phyloP scores from a whole-genome alignment of 2,797 vertebrate genomes.

The Cryptoprocta ferox region DNA sequence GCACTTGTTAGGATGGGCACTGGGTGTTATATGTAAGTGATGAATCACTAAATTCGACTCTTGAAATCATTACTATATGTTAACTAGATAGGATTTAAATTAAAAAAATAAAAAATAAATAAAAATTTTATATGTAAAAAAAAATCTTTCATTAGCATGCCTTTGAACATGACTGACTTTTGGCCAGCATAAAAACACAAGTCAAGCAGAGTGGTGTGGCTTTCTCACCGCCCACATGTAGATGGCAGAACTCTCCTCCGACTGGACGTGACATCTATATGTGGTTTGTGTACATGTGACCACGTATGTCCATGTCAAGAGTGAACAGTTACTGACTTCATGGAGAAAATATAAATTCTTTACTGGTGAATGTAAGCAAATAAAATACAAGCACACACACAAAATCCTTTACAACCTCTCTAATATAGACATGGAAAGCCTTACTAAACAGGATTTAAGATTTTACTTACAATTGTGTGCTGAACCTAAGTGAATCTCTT shows the following conservation, averaged over 20 bases:
- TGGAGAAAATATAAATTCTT: neutral
- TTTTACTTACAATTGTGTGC: neutral
- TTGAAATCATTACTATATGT: no score
- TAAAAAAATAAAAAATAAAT: no score
- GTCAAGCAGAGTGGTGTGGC: neutral
- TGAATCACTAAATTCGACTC: no score
- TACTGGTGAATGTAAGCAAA: neutral
- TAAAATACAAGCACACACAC: neutral
- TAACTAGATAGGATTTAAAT: no score
- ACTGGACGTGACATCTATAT: no score
- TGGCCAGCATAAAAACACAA: neutral
- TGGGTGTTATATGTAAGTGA: no score
- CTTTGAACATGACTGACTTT: neutral
- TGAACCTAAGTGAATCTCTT: neutral
- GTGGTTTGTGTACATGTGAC: no score
- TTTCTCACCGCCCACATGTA: neutral
- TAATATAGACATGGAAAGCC: neutral
- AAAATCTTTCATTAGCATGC: neutral
- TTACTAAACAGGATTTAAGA: neutral
- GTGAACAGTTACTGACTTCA: neutral
- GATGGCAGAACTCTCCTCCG: no score
- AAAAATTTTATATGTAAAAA: neutral
- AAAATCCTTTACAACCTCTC: neutral
- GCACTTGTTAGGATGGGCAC: no score
- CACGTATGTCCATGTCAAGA: neutral